These are phyloP conservation scores for Origma solitaria DNA, from an alignment of 2,113 vertebrate genomes.

Conservation along the genomic window DNA sequence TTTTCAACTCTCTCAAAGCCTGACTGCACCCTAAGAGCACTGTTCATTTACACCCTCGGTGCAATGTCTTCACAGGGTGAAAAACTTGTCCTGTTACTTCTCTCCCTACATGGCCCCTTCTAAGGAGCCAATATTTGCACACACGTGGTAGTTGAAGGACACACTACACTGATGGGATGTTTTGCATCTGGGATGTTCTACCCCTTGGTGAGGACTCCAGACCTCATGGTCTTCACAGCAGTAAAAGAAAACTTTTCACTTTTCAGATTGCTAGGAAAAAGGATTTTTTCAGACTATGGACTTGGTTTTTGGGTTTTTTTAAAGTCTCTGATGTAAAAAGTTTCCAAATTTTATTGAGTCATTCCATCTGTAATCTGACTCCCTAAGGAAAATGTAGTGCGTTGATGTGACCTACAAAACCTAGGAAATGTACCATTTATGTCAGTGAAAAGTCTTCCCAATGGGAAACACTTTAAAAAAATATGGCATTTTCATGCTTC, in stretches of 20 bases:
- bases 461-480: background rate
- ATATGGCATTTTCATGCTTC: background rate
- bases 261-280: background rate
- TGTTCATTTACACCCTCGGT: background rate
- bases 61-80: background rate
- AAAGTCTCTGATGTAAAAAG: background rate
- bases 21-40: background rate
- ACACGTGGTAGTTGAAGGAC: background rate
- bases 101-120: background rate
- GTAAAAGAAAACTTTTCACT: background rate
- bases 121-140: background rate
- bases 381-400: background rate
- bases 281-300: background rate
- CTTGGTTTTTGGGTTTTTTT: background rate
- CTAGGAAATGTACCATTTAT: background rate
- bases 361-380: background rate
- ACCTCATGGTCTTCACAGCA: fast-evolving
- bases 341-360: background rate
- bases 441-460: background rate
- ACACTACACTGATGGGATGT: fast-evolving
- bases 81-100: background rate
- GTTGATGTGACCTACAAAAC: background rate
- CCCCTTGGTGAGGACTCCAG: background rate
- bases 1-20: background rate
- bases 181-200: background rate